phyloP scores from a whole-genome alignment of 2,113 vertebrate genomes.

The Pipa parva region DNA sequence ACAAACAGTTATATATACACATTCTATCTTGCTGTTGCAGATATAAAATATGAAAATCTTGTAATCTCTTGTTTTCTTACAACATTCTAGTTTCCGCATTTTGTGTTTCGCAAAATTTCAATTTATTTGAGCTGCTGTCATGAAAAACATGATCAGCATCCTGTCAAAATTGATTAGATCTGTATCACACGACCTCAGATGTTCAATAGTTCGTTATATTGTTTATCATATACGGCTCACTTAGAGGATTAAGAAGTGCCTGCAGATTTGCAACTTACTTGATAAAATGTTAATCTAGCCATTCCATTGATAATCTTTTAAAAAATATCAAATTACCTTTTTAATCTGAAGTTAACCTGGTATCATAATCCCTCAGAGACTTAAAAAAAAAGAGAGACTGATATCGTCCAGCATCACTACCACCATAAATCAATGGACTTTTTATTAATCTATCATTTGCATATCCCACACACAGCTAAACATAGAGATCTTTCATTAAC shows the following conservation, averaged over 20 bases:
- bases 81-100: background rate
- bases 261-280: conserved; percentile 33
- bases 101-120: conserved; percentile 32
- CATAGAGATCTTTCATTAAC: too few species aligned
- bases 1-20: too few species aligned
- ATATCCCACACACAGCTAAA: too few species aligned
- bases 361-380: conserved; percentile 28
- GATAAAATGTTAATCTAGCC: conserved; percentile 41
- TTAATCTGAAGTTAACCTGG: conserved; percentile 30
- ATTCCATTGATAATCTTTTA: conserved; percentile 27
- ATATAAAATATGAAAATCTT: conserved; percentile 1
- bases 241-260: conserved; percentile 34
- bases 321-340: conserved; percentile 37
- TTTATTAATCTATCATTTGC: too few species aligned
- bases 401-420: too few species aligned
- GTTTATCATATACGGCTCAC: conserved; percentile 36
- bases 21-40: background rate
- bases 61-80: background rate
- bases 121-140: conserved; percentile 40
- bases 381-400: conserved; percentile 17
- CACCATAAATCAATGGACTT: too few species aligned
- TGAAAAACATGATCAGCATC: conserved; percentile 42
- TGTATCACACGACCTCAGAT: conserved; percentile 15
- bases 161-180: conserved; percentile 14
- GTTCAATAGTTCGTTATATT: conserved; percentile 42